Percentiles rank a stretch among this genome's conserved stretches.
These are phyloP conservation scores for Myotis pilosus DNA, from an alignment of 2,797 vertebrate species.

Conservation along the genomic window DNA sequence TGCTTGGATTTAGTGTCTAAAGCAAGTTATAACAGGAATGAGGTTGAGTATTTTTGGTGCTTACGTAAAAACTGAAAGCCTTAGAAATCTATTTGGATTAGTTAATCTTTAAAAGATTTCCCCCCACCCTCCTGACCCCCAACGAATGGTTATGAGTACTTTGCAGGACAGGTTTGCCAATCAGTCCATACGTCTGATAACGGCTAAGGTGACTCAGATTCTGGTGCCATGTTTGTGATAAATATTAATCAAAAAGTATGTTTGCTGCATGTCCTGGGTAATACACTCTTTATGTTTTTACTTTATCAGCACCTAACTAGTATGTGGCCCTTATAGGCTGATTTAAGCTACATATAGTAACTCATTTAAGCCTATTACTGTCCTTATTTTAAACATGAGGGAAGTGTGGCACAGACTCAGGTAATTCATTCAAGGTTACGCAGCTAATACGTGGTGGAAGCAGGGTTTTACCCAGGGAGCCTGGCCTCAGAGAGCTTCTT, in stretches of 20 bases:
- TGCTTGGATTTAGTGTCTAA: not conserved
- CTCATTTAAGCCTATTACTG: not conserved
- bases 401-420: too few species aligned
- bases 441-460: not conserved
- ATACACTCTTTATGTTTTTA: not conserved
- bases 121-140: accelerated
- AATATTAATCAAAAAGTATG: not conserved
- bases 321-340: not conserved
- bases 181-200: not conserved
- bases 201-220: not conserved
- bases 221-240: not conserved
- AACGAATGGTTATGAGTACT: not conserved
- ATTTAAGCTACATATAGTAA: not conserved
- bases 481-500: not conserved
- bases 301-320: not conserved
- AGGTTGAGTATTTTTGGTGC: not conserved
- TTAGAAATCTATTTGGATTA: not conserved
- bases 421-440: not conserved
- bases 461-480: not conserved
- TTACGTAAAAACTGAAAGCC: constrained; percentile 12
- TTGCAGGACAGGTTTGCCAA: not conserved
- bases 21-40: not conserved
- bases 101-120: not conserved
- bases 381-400: not conserved
- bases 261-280: not conserved